phyloP scores from a whole-genome alignment of 2,113 vertebrate genomes.

The Chrysemys picta region DNA sequence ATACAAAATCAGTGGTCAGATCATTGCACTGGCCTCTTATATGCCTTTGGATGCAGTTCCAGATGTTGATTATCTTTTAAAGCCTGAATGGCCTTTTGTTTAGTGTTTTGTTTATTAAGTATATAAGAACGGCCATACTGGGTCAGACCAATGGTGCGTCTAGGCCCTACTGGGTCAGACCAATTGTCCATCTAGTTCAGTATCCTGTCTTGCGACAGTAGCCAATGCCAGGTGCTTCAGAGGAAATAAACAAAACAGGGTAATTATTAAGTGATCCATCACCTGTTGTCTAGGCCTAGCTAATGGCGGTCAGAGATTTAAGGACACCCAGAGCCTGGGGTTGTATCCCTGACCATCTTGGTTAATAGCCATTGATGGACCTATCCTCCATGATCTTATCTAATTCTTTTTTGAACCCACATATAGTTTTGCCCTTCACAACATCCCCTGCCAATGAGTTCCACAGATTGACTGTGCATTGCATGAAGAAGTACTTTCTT shows the following conservation, averaged over 20 bases:
- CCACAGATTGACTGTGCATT: not conserved
- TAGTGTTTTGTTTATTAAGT: not conserved
- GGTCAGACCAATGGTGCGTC: too few relatives aligned
- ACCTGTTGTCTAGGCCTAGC: not conserved
- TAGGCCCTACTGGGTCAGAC: not conserved
- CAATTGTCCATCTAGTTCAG: not conserved
- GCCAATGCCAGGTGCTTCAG: not conserved
- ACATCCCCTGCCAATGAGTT: not conserved
- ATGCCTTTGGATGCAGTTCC: not conserved
- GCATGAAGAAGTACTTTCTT: not conserved
- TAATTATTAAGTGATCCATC: not conserved
- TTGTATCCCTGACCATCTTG: not conserved
- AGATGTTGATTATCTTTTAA: not conserved
- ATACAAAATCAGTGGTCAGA: not conserved
- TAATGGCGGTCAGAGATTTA: not conserved
- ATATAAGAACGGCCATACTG: not conserved
- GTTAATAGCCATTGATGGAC: not conserved
- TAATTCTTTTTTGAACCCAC: not conserved
- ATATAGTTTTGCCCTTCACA: not conserved
- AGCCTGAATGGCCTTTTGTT: not conserved
- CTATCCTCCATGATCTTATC: not conserved
- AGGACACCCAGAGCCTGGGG: not conserved
- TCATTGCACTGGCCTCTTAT: not conserved
- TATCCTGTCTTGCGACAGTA: not conserved
- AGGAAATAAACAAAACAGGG: not conserved